Conservation (phyloP, 2,113 vertebrate genomes). For the Casuarius casuarius region DNA sequence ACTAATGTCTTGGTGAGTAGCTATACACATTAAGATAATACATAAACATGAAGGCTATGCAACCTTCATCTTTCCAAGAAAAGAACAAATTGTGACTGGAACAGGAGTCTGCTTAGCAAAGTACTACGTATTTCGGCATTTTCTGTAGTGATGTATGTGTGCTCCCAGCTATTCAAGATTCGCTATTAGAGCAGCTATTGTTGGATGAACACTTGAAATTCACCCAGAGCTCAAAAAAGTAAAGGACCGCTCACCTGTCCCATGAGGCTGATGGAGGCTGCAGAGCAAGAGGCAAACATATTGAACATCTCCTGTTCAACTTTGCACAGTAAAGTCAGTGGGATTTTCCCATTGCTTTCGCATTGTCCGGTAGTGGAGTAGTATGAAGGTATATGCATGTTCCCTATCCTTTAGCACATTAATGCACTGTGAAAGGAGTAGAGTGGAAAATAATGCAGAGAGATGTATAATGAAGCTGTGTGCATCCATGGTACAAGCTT, state of each 20-base stretch:
- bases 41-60: background rate
- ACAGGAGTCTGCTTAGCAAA: background rate
- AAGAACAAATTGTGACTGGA: background rate
- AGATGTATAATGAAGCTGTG: background rate
- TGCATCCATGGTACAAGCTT: background rate
- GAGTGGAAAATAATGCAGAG: background rate
- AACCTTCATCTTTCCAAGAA: background rate
- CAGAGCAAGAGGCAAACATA: background rate
- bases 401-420: background rate
- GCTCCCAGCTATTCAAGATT: background rate
- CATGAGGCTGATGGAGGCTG: background rate
- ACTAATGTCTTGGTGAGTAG: background rate
- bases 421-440: background rate
- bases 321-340: background rate
- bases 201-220: background rate
- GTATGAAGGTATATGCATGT: background rate
- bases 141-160: background rate
- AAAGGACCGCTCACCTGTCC: background rate
- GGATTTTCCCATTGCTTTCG: background rate
- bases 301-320: background rate
- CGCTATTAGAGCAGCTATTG: background rate
- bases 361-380: background rate
- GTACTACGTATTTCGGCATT: background rate
- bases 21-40: background rate
- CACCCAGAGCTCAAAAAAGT: background rate